Percentiles rank a stretch among this genome's conserved stretches.
Evolutionary conservation across 2,888 invertebrate species (phyloP).

Genomic region (Drosophila neotestacea): DNA sequence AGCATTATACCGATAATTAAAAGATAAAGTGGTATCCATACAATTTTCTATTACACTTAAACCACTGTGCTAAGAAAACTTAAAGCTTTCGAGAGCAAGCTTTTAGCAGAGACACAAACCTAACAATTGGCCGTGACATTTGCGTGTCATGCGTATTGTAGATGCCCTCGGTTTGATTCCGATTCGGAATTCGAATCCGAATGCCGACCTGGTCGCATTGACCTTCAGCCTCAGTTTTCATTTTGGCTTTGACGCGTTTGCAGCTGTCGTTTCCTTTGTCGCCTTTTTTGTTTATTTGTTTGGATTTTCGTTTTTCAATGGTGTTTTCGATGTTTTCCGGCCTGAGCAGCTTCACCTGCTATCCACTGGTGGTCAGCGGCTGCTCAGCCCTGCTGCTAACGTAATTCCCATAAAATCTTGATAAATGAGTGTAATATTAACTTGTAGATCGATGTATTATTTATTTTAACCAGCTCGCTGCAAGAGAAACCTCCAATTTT

Average conservation of each 20-base stretch:
- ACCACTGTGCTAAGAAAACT: conserved; percentile 39
- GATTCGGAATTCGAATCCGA: conserved; percentile 27
- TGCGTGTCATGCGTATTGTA: conserved; percentile 54
- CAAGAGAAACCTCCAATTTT: conserved; percentile 78
- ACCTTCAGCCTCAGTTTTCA: conserved; percentile 74
- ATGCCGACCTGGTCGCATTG: conserved; percentile 48
- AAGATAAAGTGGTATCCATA: too few species aligned
- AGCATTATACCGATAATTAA: too few species aligned
- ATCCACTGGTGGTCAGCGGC: conserved; percentile 82
- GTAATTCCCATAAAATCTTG: conserved; percentile 54
- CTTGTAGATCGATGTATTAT: background rate
- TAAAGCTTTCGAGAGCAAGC: conserved; percentile 25
- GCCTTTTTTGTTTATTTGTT: conserved; percentile 66
- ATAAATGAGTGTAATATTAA: too few species aligned
- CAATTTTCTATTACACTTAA: background rate
- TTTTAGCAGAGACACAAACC: conserved; percentile 41
- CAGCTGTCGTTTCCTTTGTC: conserved; percentile 53
- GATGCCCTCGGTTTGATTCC: background rate
- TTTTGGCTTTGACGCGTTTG: conserved; percentile 65
- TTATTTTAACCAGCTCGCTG: conserved; percentile 68
- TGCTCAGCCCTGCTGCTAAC: conserved; percentile 79
- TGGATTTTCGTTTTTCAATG: conserved; percentile 60
- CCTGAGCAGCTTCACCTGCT: conserved; percentile 82
- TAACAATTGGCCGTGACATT: conserved; percentile 2
- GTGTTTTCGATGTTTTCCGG: conserved; percentile 80